Conservation (phyloP, 2,888 invertebrate species). For the Harpalus rufipes region DNA sequence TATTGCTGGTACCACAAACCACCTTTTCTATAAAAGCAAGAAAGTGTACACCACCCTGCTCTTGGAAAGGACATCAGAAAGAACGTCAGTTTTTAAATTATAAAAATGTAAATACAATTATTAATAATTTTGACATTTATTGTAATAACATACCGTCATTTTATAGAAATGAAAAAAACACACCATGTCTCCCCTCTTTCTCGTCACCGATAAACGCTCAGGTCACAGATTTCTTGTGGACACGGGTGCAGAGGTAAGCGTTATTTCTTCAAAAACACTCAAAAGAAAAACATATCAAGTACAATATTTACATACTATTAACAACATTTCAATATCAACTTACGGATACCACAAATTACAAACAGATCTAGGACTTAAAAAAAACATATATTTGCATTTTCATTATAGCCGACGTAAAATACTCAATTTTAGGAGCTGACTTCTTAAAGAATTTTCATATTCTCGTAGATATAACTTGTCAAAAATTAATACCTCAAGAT, state of each 20-base stretch:
- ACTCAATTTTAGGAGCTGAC: too few species aligned
- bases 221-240: background rate
- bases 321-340: background rate
- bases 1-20: too few species aligned
- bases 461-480: too few species aligned
- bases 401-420: background rate
- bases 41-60: too few species aligned
- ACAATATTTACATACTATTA: background rate
- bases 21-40: too few species aligned
- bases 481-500: too few species aligned
- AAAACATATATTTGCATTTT: background rate
- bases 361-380: background rate
- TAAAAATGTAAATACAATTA: too few species aligned
- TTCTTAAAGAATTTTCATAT: too few species aligned
- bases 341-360: background rate
- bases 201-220: background rate
- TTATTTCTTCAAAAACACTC: background rate
- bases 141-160: too few species aligned
- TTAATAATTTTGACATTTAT: too few species aligned
- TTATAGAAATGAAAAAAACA: background rate
- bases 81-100: too few species aligned
- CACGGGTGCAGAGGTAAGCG: background rate
- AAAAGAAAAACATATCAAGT: background rate
- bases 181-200: background rate
- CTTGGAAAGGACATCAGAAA: too few species aligned